Evolutionary conservation across 2,888 invertebrate genomes (phyloP), one percentile per base, ranked within the genome.

Genomic region (Aphrophora alni): DNA sequence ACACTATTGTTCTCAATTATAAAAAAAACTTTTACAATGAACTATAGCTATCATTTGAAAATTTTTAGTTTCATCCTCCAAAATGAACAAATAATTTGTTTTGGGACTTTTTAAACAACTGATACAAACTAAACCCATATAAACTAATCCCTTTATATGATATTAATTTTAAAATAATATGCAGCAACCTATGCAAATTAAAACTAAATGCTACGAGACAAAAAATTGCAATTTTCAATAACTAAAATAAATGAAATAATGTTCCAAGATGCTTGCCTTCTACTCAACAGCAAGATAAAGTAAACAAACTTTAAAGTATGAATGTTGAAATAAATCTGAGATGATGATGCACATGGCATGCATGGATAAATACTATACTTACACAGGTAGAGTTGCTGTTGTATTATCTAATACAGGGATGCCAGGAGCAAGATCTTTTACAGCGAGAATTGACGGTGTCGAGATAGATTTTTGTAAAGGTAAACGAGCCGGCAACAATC

Each of bases 401-500:
- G 89, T 89, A 82, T 90, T 88, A 72, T 89, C 87, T 78, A 87
- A 87, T 85, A 86, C 85, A 86, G 88, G 89, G 86, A 91, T 89
- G 86, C 92, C 92, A 84, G 91, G 91, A 78, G 89, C 90, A 84
- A 92, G 89, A 85, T 92, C 92, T 83, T 91, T 89, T 38, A 92
- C 91, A 38, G 95, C 94, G 75, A 96, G 94, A 83, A 97, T 97
- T 84, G 96, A 96, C 75, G 96, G 96, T 77, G 97, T 97, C 24
- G 97, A 97, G 81, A 97, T 94, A 76, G 96, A 96, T 90, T 97
- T 97, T 89, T 97, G 97, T 77, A 97, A 90, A 80, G 96, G 95
- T 86, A 96, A 90, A 26, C 95, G 91, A 77, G 92, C 91, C 84
- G 91, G 92, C 86, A 92, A 89, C 88, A 91, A 86, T 85, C 88